phyloP scores from a whole-genome alignment of 2,113 vertebrate species.

The Eptesicus fuscus region DNA sequence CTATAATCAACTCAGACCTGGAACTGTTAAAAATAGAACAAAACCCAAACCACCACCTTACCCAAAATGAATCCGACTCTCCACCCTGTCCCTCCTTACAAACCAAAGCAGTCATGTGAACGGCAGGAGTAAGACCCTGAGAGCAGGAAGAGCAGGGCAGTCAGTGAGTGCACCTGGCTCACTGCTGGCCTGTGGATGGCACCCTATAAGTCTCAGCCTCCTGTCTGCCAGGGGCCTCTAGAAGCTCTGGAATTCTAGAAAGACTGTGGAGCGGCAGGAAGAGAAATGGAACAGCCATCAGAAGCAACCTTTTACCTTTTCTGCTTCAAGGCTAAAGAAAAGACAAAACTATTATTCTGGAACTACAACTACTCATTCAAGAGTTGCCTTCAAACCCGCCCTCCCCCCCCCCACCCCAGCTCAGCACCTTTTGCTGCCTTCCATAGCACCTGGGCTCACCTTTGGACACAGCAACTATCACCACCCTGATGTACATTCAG shows the following conservation, averaged over 20 bases:
- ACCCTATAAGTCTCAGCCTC: not conserved
- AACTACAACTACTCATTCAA: not conserved
- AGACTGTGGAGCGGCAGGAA: not conserved
- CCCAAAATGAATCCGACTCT: not conserved
- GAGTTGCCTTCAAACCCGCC: not conserved
- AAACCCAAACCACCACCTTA: not conserved
- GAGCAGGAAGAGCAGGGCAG: not conserved
- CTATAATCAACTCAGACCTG: not conserved
- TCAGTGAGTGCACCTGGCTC: not conserved
- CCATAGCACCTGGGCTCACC: not conserved
- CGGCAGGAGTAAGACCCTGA: not conserved
- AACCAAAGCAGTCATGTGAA: not conserved
- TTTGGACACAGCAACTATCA: not conserved
- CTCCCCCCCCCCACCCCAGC: not conserved
- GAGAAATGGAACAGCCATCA: not conserved
- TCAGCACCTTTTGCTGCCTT: not conserved
- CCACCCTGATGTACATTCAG: not conserved
- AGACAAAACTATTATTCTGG: not conserved
- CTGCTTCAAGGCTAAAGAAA: not conserved
- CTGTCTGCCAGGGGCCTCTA: not conserved
- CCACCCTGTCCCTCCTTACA: not conserved
- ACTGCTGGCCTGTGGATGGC: not conserved
- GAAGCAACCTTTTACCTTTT: not conserved
- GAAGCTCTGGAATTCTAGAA: not conserved
- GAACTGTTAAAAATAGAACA: not conserved